Evolutionary conservation across 64 coral and sea anemone species (phyloP), one percentile per base, ranked within the genome.

Genomic region (Montipora foliosa): DNA sequence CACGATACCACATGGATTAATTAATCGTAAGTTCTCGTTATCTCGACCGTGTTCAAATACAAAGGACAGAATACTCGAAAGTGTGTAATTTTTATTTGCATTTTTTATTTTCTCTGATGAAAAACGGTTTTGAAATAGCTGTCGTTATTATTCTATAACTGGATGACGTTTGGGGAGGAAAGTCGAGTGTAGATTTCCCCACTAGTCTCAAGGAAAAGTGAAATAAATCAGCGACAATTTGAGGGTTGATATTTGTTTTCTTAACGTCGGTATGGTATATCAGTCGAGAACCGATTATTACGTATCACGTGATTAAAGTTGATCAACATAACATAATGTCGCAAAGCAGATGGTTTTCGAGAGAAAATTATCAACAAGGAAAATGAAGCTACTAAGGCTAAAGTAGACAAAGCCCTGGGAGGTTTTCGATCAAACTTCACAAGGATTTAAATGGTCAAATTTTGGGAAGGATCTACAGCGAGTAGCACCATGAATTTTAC

Each of bases 301-400:
- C 13, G 4, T 13, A 47, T 21, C 76, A 79, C 76, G 51, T 89
- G 72, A 79, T 46, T 21, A 5, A 60, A 3, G 48, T 69, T 46
- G 87, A 77, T 89, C 87, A 77, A 89, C 72, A 76, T 61, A 77
- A 89, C 72, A 74, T 58, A 89, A 77, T 77, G 76, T 79, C 77
- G 52, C 73, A 76, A 61, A 89, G 75, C 72, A 77, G 72, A 89
- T 89, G 87, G 72, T 37, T 57, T 50, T 19, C 8, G 57, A 45
- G 62, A 70, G 62, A 50, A 73, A 89, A 89, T 89, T 60, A 67
- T 62, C 70, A 89, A 49, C 87, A 76, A n/a, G 49, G 22, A 77
- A 78, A 89, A 89, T 76, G 25, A 79, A 77, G 76, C 55, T 78
- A 52, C 9, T 57, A 57, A 57, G 52, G 13, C 19, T 14, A 78